A percentile compares a stretch with the other conserved stretches of the same genome.
Evolutionary conservation across 37 sponge, comb jelly and placozoan species (phyloP).

Genomic region (Cladorhizidae sp.): DNA sequence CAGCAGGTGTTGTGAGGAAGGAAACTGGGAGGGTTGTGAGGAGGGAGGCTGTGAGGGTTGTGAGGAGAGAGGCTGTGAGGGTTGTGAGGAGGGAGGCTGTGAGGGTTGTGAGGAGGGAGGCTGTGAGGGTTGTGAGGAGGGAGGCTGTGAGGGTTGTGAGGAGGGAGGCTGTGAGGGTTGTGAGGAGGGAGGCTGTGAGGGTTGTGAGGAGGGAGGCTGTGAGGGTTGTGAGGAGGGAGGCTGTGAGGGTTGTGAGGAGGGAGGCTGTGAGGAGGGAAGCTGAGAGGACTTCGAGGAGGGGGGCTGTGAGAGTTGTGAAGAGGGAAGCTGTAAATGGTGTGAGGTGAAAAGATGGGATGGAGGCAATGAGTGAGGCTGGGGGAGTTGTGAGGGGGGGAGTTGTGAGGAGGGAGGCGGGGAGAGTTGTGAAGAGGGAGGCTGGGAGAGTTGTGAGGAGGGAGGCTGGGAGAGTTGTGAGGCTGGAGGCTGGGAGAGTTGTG

Average conservation of each 20-base stretch:
- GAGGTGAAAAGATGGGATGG: no score
- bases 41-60: neutral
- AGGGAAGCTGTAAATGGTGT: neutral
- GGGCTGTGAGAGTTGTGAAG: neutral
- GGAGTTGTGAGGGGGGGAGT: neutral
- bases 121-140: constrained; percentile 15
- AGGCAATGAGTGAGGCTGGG: neutral
- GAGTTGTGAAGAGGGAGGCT: neutral
- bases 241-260: constrained; percentile 11
- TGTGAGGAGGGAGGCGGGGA: neutral
- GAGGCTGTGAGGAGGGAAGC: neutral
- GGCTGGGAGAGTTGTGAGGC: neutral
- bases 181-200: no score
- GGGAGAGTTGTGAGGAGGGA: no score
- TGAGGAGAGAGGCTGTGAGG: neutral
- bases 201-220: neutral
- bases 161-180: no score
- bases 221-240: neutral
- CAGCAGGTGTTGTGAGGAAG: neutral
- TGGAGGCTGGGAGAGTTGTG: no score
- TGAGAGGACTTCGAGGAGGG: neutral
- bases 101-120: neutral
- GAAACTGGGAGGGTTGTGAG: neutral
- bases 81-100: constrained; percentile 3
- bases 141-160: no score